Percentiles rank a stretch among this genome's conserved stretches.
phyloP scores from a whole-genome alignment of 1,140 invertebrate species.

The Heliconius hewitsoni region DNA sequence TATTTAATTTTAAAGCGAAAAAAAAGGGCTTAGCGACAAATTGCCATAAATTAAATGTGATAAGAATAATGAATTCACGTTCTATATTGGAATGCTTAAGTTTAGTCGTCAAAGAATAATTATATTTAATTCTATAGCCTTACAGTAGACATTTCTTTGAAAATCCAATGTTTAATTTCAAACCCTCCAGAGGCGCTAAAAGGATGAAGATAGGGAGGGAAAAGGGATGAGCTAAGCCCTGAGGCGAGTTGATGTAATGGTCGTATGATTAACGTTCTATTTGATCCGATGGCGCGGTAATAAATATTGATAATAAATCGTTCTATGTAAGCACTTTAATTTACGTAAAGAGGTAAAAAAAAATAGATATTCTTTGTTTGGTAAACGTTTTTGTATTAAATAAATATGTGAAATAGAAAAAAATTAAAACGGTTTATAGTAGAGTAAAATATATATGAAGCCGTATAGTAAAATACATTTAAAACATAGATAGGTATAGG shows the following conservation, averaged over 20 bases:
- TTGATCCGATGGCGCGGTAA: slow-evolving; percentile 22
- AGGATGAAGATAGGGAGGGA: slow-evolving; percentile 60
- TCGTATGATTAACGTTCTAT: slow-evolving; percentile 39
- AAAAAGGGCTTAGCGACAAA: background rate
- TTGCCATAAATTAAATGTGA: background rate
- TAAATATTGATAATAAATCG: slow-evolving; percentile 2
- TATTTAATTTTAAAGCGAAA: background rate
- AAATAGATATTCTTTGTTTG: background rate
- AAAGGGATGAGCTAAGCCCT: slow-evolving; percentile 51
- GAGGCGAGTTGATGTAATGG: slow-evolving; percentile 55
- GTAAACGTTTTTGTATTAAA: background rate
- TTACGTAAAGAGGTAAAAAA: background rate
- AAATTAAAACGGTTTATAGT: no score
- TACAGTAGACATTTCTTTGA: slow-evolving; percentile 51
- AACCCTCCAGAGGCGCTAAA: slow-evolving; percentile 62
- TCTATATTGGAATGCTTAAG: slow-evolving; percentile 20
- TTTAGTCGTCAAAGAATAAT: slow-evolving; percentile 8
- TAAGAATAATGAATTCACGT: slow-evolving; percentile 14
- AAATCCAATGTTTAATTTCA: slow-evolving; percentile 63
- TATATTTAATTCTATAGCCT: background rate
- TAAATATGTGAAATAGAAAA: no score
- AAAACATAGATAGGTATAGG: background rate
- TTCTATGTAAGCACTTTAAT: background rate
- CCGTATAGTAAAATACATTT: background rate
- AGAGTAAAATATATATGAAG: no score